Evolutionary conservation across 2,888 invertebrate species (phyloP), one percentile per base, ranked within the genome.

Genomic region (Ectemnius continuus): DNA sequence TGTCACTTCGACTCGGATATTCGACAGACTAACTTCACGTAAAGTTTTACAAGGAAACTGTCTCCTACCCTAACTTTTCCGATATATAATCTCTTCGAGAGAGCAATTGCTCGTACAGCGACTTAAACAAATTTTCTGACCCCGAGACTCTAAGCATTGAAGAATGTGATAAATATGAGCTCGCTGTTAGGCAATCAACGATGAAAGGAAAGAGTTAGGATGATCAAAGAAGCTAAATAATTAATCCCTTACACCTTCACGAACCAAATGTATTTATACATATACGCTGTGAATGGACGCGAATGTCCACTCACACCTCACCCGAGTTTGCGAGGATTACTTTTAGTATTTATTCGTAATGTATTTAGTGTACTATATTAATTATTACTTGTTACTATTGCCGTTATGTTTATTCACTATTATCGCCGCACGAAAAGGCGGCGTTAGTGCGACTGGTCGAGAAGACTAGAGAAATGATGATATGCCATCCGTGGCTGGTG

Each of bases 401-500:
- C 76, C 71, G 70, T 73, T 83, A 74, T 72, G 68, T 67, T 72
- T 70, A 75, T 72, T 75, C 68, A 68, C 75, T 70, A 71, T 67
- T 75, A 68, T 68, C 60, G 64, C 68, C 60, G 52, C 56, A 47
- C 60, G 13, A 47, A 57, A n/a, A 46, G 64, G 56, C 57, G 61
- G 73, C 28, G 67, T 64, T 74, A 61, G 76, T 67, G 63, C 70
- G 68, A 82, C 76, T 77, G 71, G 57, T 77, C 75, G 52, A 60
- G 59, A 75, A 69, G 67, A 68, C 67, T 75, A 75, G 62, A 75
- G 28, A 70, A 73, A 73, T 61, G 72, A 72, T 84, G 79, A 80
- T 80, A 88, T 89, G 88, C 85, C 83, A 88, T 82, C 67, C 80
- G 79, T 80, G 60, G 76, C 84, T 90, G 88, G 87, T 88, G 80